Base-by-base conservation (phyloP, 1,140 invertebrate species). In the Cydia strobilella region DNA sequence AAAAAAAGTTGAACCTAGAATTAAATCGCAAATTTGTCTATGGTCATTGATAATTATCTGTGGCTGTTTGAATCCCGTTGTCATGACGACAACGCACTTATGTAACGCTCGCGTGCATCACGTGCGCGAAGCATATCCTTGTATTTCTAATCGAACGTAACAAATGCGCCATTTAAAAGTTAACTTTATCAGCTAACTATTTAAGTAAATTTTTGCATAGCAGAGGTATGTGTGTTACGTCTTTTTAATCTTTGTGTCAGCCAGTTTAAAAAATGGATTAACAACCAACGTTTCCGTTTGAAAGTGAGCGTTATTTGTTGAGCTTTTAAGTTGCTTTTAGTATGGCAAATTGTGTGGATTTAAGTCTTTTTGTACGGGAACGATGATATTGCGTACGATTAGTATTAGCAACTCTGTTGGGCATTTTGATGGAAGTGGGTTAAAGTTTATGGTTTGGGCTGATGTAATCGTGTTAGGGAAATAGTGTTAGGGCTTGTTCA, bases 21-120 rank as follows among this genome's bases (percentile, higher is more conserved):
- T n/a, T n/a, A n/a, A n/a, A n/a, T n/a, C n/a, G n/a, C n/a, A n/a
- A n/a, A n/a, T n/a, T 20, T 75, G 63, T 75, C 63, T 69, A 75
- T 63, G 27, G 2, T 75, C 13, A 35, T 65, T 39, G 73, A 74
- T 75, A 45, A 66, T 59, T 75, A 65, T 75, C 69, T 72, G 20
- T 69, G 31, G 23, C 74, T 84, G 83, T 85, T 85, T 84, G 84
- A 81, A 72, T 66, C 74, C 74, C 80, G 84, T 85, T 86, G 85
- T 85, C 83, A 87, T 87, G 84, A 76, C 75, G 78, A 84, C 84
- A 82, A 78, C 66, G 59, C 51, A 78, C 74, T 87, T 82, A 86
- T 76, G 83, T 87, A 84, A 86, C 76, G 42, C 45, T 83, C 72
- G 76, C 80, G 84, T 84, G 82, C 72, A 71, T 82, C 80, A 80